Conservation (phyloP, 2,888 invertebrate genomes). For the Parapristionchus giblindavisi region DNA sequence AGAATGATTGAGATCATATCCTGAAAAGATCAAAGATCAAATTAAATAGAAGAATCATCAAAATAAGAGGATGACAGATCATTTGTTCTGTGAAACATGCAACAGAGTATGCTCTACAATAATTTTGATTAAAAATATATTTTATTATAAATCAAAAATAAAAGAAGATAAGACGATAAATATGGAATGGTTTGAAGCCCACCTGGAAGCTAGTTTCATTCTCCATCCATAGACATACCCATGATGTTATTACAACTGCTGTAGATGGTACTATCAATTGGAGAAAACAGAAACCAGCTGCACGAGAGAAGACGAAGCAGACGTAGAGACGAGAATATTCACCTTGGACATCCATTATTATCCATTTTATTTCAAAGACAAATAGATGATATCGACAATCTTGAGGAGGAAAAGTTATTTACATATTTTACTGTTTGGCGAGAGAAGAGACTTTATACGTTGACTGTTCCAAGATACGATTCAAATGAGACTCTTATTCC, state of each 20-base stretch:
- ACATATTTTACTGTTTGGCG: too few species aligned
- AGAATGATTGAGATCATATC: constrained; percentile 69
- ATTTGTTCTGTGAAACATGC: too few species aligned
- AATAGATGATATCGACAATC: too few species aligned
- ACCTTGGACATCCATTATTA: too few species aligned
- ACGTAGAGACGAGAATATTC: constrained; percentile 68
- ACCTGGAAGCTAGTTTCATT: constrained; percentile 63
- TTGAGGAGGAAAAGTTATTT: too few species aligned
- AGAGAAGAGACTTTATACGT: too few species aligned
- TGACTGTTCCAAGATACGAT: too few species aligned
- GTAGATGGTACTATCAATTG: constrained; percentile 60
- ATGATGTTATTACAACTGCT: constrained; percentile 68
- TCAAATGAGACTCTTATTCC: too few species aligned
- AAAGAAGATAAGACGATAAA: background rate
- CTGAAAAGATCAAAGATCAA: constrained; percentile 46
- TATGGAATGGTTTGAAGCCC: background rate
- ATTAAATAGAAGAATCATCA: background rate
- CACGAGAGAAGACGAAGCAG: constrained; percentile 66
- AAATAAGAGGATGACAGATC: too few species aligned
- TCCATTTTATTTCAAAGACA: too few species aligned
- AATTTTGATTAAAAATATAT: too few species aligned
- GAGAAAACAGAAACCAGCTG: constrained; percentile 69
- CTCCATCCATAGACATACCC: constrained; percentile 70
- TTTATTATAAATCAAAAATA: background rate
- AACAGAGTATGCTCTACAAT: too few species aligned